Percentiles rank a stretch among this genome's conserved stretches.
Conservation (phyloP, 2,797 vertebrate genomes). For the Strix occidentalis region DNA sequence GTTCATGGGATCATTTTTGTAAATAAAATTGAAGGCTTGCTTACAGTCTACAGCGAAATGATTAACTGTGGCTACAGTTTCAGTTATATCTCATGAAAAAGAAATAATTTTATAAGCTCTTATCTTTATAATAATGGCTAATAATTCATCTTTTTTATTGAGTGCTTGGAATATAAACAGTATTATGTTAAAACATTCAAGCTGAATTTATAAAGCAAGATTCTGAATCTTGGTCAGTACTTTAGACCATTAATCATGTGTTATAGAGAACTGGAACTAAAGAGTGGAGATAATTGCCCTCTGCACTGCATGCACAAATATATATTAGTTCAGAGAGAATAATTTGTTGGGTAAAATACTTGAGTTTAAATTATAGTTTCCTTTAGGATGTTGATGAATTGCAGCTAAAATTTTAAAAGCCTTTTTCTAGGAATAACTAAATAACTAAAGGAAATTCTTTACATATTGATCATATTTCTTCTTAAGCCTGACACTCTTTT, state of each 20-base stretch:
- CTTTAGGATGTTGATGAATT: not conserved
- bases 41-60: not conserved
- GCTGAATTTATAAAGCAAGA: not conserved
- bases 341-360: not conserved
- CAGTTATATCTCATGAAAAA: not conserved
- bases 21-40: not conserved
- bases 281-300: not conserved
- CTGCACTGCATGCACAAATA: not conserved
- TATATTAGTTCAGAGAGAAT: not conserved
- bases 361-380: not conserved
- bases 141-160: not conserved
- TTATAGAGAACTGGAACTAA: not conserved
- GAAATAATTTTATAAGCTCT: not conserved
- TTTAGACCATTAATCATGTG: not conserved
- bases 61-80: not conserved
- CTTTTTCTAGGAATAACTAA: not conserved
- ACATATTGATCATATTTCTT: not conserved
- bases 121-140: not conserved
- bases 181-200: not conserved
- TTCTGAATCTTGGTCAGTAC: not conserved
- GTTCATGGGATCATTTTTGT: not conserved
- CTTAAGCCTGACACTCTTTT: not conserved
- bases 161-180: not conserved
- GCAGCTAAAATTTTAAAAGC: not conserved
- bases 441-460: not conserved